Evolutionary conservation across 2,113 vertebrate genomes (phyloP).

Genomic region (Todiramphus chloris): DNA sequence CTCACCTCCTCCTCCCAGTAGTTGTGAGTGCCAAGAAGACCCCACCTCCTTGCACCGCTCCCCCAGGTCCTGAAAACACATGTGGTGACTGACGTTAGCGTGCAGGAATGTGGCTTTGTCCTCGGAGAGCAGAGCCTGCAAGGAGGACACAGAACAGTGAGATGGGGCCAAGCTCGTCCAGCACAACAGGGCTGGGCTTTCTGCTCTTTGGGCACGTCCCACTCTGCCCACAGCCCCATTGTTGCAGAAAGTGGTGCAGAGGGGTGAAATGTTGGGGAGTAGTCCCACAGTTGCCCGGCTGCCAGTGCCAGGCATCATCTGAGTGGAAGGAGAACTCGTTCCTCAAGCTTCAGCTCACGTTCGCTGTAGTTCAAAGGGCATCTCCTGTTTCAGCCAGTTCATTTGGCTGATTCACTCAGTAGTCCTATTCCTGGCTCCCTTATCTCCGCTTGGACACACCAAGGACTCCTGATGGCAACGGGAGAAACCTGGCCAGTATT

Average conservation of each 20-base stretch:
- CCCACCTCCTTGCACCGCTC: neutral
- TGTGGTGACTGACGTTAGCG: slow-evolving; percentile 24
- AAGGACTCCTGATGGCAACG: neutral
- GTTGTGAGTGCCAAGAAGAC: neutral
- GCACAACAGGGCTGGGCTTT: neutral
- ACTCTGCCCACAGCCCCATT: neutral
- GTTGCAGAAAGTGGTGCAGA: neutral
- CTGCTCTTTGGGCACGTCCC: neutral
- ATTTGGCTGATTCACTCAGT: neutral
- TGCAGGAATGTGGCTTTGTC: slow-evolving; percentile 33
- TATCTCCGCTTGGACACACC: neutral
- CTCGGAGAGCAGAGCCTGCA: neutral
- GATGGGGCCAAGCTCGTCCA: neutral
- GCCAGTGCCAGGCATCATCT: neutral
- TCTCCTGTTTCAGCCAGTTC: neutral
- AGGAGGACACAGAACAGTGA: neutral
- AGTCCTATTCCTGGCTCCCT: neutral
- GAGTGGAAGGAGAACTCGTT: neutral
- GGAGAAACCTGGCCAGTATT: slow-evolving; percentile 65
- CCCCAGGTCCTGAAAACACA: neutral
- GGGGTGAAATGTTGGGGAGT: neutral
- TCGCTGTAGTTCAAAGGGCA: neutral
- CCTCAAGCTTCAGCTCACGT: neutral
- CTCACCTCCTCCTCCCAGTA: neutral
- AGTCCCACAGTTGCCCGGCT: neutral